A percentile compares a stretch with the other conserved stretches of the same genome.
Conservation (phyloP, 2,797 vertebrate genomes). For the Capromys pilorides region DNA sequence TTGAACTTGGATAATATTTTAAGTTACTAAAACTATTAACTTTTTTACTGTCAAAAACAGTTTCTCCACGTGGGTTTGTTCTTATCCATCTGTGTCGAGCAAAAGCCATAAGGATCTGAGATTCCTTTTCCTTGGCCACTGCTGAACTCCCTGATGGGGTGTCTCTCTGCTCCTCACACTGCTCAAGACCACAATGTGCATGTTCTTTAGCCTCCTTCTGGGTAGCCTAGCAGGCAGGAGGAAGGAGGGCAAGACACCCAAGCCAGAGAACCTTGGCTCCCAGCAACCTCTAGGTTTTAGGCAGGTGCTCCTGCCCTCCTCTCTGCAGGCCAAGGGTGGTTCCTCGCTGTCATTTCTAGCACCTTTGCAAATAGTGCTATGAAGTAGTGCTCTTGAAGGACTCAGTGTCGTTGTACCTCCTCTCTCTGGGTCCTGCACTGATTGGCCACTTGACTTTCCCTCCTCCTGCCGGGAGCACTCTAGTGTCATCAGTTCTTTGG, state of each 20-base stretch:
- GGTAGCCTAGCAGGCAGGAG: accelerated
- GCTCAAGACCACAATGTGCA: not conserved
- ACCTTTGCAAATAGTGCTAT: conserved; percentile 1
- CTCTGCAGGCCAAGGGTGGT: not conserved
- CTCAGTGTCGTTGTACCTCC: too few relatives aligned
- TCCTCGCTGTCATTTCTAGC: not conserved
- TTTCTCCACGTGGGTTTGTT: conserved; percentile 56
- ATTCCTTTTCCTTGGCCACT: not conserved
- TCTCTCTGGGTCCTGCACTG: not conserved
- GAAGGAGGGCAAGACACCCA: not conserved
- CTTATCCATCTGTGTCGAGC: not conserved
- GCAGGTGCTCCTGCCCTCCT: not conserved
- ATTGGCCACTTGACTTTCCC: not conserved
- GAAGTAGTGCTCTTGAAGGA: not conserved
- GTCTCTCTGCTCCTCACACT: not conserved
- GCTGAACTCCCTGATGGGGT: not conserved
- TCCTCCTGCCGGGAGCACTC: not conserved
- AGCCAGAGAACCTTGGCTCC: too few relatives aligned
- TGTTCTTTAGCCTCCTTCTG: not conserved
- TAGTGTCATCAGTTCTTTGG: not conserved
- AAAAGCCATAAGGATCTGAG: conserved; percentile 10
- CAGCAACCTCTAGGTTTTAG: too few relatives aligned
- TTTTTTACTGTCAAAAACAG: not conserved
- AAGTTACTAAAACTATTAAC: not conserved
- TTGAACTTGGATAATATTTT: not conserved